phyloP scores from a whole-genome alignment of 2,797 vertebrate species.

The Falco biarmicus region DNA sequence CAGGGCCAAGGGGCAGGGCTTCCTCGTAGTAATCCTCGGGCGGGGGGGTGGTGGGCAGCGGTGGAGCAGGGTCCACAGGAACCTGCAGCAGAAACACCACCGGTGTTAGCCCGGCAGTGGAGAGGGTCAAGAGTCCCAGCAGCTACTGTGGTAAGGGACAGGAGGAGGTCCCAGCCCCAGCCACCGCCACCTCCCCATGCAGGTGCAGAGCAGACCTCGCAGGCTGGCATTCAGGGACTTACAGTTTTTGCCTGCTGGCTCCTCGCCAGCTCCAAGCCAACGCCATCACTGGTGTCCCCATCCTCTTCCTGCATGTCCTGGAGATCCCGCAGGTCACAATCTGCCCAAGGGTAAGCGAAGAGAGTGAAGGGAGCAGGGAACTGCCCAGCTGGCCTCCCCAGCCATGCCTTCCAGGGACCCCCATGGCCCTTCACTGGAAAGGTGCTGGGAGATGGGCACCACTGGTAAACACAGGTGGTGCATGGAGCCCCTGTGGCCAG shows the following conservation, averaged over 20 bases:
- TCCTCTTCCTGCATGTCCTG: constrained; percentile 89
- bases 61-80: constrained; percentile 86
- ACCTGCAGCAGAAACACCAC: constrained; percentile 68
- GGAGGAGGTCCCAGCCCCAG: not conserved
- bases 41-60: constrained; percentile 88
- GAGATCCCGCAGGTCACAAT: constrained; percentile 92
- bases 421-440: not conserved
- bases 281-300: constrained; percentile 74
- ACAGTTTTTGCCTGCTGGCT: constrained; percentile 62
- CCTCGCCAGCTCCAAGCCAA: constrained; percentile 55
- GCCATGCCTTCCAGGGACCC: not conserved
- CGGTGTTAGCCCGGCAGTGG: not conserved
- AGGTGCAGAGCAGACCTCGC: not conserved
- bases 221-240: constrained; percentile 1
- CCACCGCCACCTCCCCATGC: fast-evolving
- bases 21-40: constrained; percentile 99
- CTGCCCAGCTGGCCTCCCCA: not conserved
- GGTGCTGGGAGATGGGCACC: not conserved
- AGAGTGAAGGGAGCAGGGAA: not conserved
- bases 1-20: constrained; percentile 90
- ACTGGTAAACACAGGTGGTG: not conserved
- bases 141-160: not conserved
- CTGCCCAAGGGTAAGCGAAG: constrained; percentile 58
- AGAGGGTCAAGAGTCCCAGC: not conserved
- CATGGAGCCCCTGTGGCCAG: fast-evolving